Base-by-base conservation (phyloP, 2,797 vertebrate species). In the Macrochelys suwanniensis region DNA sequence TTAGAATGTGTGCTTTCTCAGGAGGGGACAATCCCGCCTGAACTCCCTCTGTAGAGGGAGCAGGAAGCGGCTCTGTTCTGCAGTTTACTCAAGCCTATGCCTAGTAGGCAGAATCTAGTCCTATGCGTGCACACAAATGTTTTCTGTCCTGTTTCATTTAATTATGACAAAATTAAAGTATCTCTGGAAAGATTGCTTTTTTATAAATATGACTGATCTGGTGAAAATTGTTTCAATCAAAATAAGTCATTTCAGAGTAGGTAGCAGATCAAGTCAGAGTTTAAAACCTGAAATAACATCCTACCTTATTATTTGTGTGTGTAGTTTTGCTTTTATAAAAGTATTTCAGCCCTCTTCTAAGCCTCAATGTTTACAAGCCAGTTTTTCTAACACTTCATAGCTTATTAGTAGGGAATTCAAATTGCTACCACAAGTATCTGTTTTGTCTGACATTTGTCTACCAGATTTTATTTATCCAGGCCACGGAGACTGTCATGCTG, bases 221-320 rank as follows among this genome's bases (percentile, higher is more conserved):
- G 8, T 84, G 53, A 15, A 84, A 83, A 80, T 42, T 51, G 51
- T 61, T 93, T 92, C 65, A 85, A 13, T 47, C 90, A 47, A 49
- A 83, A 4, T 51, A 92, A 81, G 11, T 84, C 77, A 57, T 89
- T 92, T 50, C 21, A 82, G 82, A 82, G 8, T 89, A 56, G 19
- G 12, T 4, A 89, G 65, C 9, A 89, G 33, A 90, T 88, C 49
- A 87, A 93, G 21, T 85, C 28, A 76, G 68, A 84, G 21, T 31
- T 93, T 94, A 87, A 94, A 94, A 87, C 4, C 12, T 80, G 15
- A 91, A 89, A 93, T 59, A 82, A 54, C 31, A 51, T 71, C 51
- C 78, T 47, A 88, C 13, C 1, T 89, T 90, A 45, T 49, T 91
- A 5, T 82, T 50, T 56, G 23, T 76, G 11, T 65, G 83, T 5